Evolutionary conservation across 1,140 invertebrate genomes (phyloP).

Genomic region (Ooceraea biroi): DNA sequence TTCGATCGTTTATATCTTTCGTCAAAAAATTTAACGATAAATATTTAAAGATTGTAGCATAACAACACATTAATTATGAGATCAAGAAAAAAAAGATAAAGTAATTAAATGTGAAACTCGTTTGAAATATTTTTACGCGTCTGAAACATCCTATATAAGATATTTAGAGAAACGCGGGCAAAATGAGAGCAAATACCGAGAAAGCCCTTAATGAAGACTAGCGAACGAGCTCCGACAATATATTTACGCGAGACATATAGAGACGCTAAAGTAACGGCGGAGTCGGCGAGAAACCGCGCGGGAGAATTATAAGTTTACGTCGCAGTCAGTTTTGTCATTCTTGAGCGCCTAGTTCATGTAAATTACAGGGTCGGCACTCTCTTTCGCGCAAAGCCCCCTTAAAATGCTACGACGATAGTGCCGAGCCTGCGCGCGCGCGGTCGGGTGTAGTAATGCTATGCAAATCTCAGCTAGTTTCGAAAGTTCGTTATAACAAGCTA

Average conservation of each 20-base stretch:
- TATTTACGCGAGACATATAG: constrained; percentile 52
- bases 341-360: constrained; percentile 75
- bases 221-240: constrained; percentile 45
- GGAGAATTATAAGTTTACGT: constrained; percentile 76
- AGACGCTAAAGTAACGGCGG: constrained; percentile 5
- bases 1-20: background rate
- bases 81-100: background rate
- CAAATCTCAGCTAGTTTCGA: constrained; percentile 78
- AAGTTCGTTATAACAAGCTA: constrained; percentile 77
- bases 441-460: constrained; percentile 71
- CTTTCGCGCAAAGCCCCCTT: constrained; percentile 66
- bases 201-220: constrained; percentile 53
- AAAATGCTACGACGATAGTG: constrained; percentile 74
- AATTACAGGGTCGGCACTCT: constrained; percentile 70
- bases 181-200: constrained; percentile 34
- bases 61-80: background rate
- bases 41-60: background rate
- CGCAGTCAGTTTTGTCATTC: constrained; percentile 72
- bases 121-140: background rate
- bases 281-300: constrained; percentile 43
- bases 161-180: background rate
- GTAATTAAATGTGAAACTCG: too few relatives aligned
- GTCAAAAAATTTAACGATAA: background rate
- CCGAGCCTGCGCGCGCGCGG: constrained; percentile 1
- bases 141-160: background rate